A percentile compares a stretch with the other conserved stretches of the same genome.
These are phyloP conservation scores for sheep (Ovis aries) DNA, from an alignment of 2,113 vertebrate genomes.

Conservation along the genomic window ARS-UI_Ramb_v3.0 NC_056073.1:41606501-41607000, in stretches of 20 bases:
- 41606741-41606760: neutral
- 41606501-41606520: neutral
- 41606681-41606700: neutral
- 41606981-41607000: conserved; percentile 46
- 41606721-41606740: neutral
- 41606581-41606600: neutral
- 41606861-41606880: neutral
- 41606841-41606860: neutral
- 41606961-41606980: conserved; percentile 45
- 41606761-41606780: neutral
- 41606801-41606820: neutral
- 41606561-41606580: neutral
- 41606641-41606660: neutral
- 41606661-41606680: neutral
- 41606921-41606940: neutral
- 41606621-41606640: neutral
- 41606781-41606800: neutral
- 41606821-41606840: conserved; percentile 1
- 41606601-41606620: neutral
- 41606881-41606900: neutral
- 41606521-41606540: neutral
- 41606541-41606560: neutral
- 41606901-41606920: neutral
- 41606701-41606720: conserved; percentile 1
- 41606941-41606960: conserved; percentile 7